Percentiles rank a stretch among this genome's conserved stretches.
These are phyloP conservation scores for Acrobasis suavella DNA, from an alignment of 2,888 invertebrate species.

Conservation along the genomic window DNA sequence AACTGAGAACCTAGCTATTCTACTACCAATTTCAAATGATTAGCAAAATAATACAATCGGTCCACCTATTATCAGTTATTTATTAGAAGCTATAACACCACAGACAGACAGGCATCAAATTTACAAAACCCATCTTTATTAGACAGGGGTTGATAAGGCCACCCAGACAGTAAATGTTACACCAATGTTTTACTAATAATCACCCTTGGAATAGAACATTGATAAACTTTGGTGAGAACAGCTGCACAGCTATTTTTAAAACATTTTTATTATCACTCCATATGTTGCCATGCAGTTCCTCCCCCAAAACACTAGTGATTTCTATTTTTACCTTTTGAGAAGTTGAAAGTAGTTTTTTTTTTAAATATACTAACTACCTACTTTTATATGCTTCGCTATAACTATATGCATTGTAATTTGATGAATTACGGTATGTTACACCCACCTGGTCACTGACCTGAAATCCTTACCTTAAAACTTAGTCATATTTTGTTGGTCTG, in stretches of 20 bases:
- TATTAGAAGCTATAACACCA: too few relatives aligned
- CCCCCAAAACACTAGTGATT: constrained; percentile 29
- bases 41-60: too few relatives aligned
- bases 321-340: constrained; percentile 3
- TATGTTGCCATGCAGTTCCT: constrained; percentile 21
- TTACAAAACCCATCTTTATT: too few relatives aligned
- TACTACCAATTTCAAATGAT: too few relatives aligned
- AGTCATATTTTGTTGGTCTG: background rate
- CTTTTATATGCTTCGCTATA: too few relatives aligned
- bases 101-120: too few relatives aligned
- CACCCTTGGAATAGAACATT: constrained; percentile 30
- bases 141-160: constrained; percentile 5
- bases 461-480: background rate
- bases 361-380: background rate
- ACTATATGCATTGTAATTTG: background rate
- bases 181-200: constrained; percentile 14
- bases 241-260: constrained; percentile 34
- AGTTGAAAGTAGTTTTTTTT: background rate
- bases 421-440: constrained; percentile 8
- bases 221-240: constrained; percentile 44
- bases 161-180: constrained; percentile 22
- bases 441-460: constrained; percentile 7
- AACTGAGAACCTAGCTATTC: too few relatives aligned
- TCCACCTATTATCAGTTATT: too few relatives aligned
- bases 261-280: constrained; percentile 44